Percentiles rank a stretch among this genome's conserved stretches.
These are phyloP conservation scores for Melipona beecheii DNA, from an alignment of 2,888 invertebrate species.

Conservation along the genomic window DNA sequence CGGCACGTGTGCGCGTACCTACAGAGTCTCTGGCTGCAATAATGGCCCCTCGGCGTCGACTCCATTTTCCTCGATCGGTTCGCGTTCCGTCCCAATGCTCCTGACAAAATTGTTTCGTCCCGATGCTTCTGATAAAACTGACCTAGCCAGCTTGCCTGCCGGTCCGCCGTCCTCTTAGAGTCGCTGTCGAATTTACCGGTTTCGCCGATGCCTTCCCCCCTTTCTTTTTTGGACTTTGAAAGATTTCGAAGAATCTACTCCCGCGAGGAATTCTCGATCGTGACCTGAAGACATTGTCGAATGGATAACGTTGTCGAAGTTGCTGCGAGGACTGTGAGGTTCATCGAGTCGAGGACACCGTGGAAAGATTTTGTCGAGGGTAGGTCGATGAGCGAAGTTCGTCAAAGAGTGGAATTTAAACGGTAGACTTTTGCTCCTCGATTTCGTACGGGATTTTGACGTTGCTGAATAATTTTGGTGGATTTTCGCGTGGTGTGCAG, in stretches of 20 bases:
- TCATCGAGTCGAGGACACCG: background rate
- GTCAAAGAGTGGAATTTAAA: background rate
- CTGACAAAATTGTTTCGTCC: conserved; percentile 53
- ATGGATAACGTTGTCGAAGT: background rate
- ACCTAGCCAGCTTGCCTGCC: conserved; percentile 1
- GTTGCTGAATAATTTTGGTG: no score
- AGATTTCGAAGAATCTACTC: background rate
- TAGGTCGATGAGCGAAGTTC: background rate
- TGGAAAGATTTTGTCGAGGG: background rate
- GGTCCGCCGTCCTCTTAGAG: background rate
- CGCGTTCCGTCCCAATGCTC: conserved; percentile 47
- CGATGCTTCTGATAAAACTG: conserved; percentile 45
- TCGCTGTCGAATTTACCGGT: conserved; percentile 1
- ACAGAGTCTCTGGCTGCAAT: conserved; percentile 17
- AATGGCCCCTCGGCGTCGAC: conserved; percentile 45
- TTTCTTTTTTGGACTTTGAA: background rate
- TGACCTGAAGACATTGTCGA: background rate
- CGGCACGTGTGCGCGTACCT: conserved; percentile 35
- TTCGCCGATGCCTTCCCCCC: background rate
- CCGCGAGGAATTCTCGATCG: background rate
- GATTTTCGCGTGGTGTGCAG: no score
- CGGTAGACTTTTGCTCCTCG: background rate
- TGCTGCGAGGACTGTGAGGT: background rate
- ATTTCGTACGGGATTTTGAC: no score
- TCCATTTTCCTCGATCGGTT: conserved; percentile 47